Base-by-base conservation (phyloP, 2,888 invertebrate species). In the Cosmopolites sordidus region DNA sequence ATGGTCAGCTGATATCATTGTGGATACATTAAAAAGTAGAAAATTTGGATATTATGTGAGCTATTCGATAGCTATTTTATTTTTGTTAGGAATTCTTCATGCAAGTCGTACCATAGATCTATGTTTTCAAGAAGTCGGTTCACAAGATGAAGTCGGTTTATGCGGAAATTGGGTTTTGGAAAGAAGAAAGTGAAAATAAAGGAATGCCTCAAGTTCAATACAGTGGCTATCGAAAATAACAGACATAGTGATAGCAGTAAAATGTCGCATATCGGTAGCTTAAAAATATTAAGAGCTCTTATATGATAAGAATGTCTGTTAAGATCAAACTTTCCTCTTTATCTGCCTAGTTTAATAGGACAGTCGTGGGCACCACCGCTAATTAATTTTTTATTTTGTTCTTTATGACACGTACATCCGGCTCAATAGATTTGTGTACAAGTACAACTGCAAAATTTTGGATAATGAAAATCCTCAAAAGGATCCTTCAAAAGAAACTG, bases 41-140 rank as follows among this genome's bases (percentile, higher is more conserved):
- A 59, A 51, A 4, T 52, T 63, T 0, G 57, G 62, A 16, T 63
- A 64, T 29, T 38, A 63, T 2, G 56, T 62, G 9, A 72, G 72
- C 59, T 71, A 71, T 46, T 8, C 58, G 1, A 22, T 73, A 11
- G 69, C 70, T 41, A 17, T 62, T 8, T 69, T 70, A 56, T 64
- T 67, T 44, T 51, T 68, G 1, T 2, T 67, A 1, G 59, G 61
- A 11, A 60, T 61, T 11, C 51, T 67, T 3, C 67, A 68, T 43
- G 63, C 66, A 1, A 63, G 65, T 2, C 63, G 63, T 60, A 48
- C 60, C 9, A 64, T 66, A 11, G 65, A 68, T 58, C 51, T 68
- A 15, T 44, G 60, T 15, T 22, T 47, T 60, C 41, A 60, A 46
- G 27, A 60, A 62, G 16, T 59, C 61, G 3, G 8, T 37, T 1